These are phyloP conservation scores for Loriculus beryllinus DNA, from an alignment of 2,797 vertebrate genomes.

Conservation along the genomic window DNA sequence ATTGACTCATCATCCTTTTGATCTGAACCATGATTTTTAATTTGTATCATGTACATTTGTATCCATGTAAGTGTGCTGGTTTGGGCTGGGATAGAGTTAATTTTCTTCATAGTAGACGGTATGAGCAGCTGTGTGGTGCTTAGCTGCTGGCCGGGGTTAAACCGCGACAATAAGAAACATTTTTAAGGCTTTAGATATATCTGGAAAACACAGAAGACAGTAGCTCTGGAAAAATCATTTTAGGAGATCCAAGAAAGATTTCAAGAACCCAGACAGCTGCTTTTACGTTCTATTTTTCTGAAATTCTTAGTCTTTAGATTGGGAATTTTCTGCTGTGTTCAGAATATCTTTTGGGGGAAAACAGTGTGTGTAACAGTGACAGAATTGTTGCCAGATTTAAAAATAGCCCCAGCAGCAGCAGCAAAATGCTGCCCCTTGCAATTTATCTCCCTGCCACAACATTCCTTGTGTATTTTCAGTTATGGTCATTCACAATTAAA, in stretches of 20 bases:
- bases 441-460: constrained; percentile 19
- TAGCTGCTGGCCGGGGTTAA: not conserved
- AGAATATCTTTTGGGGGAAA: constrained; percentile 23
- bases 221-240: constrained; percentile 5
- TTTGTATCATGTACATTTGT: not conserved
- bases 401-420: constrained; percentile 49
- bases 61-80: not conserved
- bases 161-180: not conserved
- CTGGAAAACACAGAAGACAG: not conserved
- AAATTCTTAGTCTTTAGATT: not conserved
- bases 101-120: not conserved
- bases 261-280: not conserved
- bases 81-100: not conserved
- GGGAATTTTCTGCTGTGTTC: not conserved
- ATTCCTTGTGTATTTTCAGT: constrained; percentile 40
- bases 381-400: constrained; percentile 51
- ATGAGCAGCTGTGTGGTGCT: not conserved
- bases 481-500: constrained; percentile 61
- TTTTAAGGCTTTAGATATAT: not conserved
- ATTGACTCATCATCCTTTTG: not conserved
- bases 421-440: constrained; percentile 51
- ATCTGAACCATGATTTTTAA: not conserved
- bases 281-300: not conserved
- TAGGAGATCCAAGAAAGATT: constrained; percentile 25
- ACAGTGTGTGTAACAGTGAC: constrained; percentile 16